These are phyloP conservation scores for Cepaea nemoralis DNA, from an alignment of 1,140 invertebrate species.

Conservation along the genomic window DNA sequence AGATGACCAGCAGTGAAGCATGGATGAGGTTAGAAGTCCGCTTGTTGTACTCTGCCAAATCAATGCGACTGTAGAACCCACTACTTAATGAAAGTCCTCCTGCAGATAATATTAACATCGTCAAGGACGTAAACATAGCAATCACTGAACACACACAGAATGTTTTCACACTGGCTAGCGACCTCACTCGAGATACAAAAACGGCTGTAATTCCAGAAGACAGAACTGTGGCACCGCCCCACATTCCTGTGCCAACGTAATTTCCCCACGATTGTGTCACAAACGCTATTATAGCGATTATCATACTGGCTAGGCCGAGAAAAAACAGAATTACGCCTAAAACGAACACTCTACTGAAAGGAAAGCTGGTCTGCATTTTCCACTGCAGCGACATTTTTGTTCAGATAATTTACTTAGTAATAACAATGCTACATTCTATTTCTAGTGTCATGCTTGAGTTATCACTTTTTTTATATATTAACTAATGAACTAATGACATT, in stretches of 20 bases:
- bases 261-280: slow-evolving; percentile 35
- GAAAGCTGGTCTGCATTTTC: slow-evolving; percentile 39
- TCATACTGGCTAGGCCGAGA: slow-evolving; percentile 34
- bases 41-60: slow-evolving; percentile 29
- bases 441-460: no score
- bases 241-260: slow-evolving; percentile 35
- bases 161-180: slow-evolving; percentile 28
- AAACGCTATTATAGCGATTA: slow-evolving; percentile 34
- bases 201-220: slow-evolving; percentile 20
- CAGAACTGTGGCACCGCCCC: slow-evolving; percentile 26
- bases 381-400: slow-evolving; percentile 11
- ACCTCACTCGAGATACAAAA: slow-evolving; percentile 27
- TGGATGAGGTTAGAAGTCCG: slow-evolving; percentile 33
- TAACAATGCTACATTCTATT: background rate
- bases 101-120: slow-evolving; percentile 33
- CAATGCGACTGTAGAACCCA: slow-evolving; percentile 31
- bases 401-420: no score
- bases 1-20: slow-evolving; percentile 32
- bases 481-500: no score
- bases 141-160: slow-evolving; percentile 21
- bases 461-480: no score
- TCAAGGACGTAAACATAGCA: slow-evolving; percentile 21
- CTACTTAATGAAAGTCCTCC: slow-evolving; percentile 28
- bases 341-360: slow-evolving; percentile 32
- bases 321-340: slow-evolving; percentile 31